phyloP scores from a whole-genome alignment of 2,888 invertebrate genomes.

The Drosophila dives region DNA sequence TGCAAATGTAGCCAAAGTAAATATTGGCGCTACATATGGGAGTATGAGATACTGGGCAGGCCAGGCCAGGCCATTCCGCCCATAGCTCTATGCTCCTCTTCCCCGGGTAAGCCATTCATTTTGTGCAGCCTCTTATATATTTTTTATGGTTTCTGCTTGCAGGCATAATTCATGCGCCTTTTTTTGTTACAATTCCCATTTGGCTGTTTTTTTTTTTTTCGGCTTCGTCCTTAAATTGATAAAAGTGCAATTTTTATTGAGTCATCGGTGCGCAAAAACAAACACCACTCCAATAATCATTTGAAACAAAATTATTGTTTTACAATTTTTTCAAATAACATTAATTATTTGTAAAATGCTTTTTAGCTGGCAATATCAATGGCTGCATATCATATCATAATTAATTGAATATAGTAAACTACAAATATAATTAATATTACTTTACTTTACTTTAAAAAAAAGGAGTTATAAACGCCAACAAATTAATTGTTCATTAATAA shows the following conservation, averaged over 20 bases:
- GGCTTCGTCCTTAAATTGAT: slow-evolving; percentile 37
- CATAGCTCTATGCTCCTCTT: slow-evolving; percentile 13
- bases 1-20: slow-evolving; percentile 82
- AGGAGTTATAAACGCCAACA: slow-evolving; percentile 19
- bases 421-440: not conserved
- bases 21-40: slow-evolving; percentile 73
- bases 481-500: slow-evolving; percentile 69
- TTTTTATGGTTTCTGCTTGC: slow-evolving; percentile 70
- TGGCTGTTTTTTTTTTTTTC: not conserved
- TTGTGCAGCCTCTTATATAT: slow-evolving; percentile 21
- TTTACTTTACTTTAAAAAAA: too few species aligned
- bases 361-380: slow-evolving; percentile 30
- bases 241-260: slow-evolving; percentile 39
- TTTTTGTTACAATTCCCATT: slow-evolving; percentile 59
- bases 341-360: slow-evolving; percentile 28
- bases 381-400: slow-evolving; percentile 25
- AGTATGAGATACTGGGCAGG: slow-evolving; percentile 40
- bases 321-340: slow-evolving; percentile 20
- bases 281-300: slow-evolving; percentile 38
- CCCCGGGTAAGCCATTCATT: not conserved
- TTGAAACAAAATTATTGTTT: slow-evolving; percentile 28
- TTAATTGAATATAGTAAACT: slow-evolving; percentile 15
- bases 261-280: slow-evolving; percentile 17
- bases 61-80: slow-evolving; percentile 1
- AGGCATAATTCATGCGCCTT: slow-evolving; percentile 71